phyloP scores from a whole-genome alignment of 2,113 vertebrate species.

The Tetraodon nigroviridis region DNA sequence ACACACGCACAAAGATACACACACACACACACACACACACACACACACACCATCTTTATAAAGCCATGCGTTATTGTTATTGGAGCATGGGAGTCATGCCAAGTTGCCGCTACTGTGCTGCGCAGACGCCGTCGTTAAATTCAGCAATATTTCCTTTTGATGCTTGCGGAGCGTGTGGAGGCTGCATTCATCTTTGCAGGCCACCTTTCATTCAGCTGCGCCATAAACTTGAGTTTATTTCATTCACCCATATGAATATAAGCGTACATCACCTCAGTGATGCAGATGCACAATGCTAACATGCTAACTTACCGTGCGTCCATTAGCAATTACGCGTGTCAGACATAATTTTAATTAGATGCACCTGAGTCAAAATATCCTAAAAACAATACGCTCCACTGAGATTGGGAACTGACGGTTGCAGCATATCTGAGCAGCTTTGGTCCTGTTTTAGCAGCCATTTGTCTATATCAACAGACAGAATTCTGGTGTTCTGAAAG shows the following conservation, averaged over 20 bases:
- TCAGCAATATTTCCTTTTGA: conserved; percentile 73
- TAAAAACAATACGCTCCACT: conserved; percentile 27
- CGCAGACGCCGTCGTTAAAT: conserved; percentile 73
- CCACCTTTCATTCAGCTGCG: conserved; percentile 62
- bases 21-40: conserved; percentile 12
- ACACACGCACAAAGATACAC: conserved; percentile 5
- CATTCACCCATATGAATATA: conserved; percentile 35
- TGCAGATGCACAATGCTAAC: conserved; percentile 49
- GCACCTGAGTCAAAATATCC: conserved; percentile 5
- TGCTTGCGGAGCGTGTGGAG: conserved; percentile 52
- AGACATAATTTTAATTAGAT: conserved; percentile 31
- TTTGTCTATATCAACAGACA: conserved; percentile 14
- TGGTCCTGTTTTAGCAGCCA: conserved; percentile 21
- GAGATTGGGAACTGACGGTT: conserved; percentile 5
- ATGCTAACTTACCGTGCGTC: conserved; percentile 47
- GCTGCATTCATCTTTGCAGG: conserved; percentile 55
- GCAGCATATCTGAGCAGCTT: conserved; percentile 1
- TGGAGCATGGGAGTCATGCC: conserved; percentile 59
- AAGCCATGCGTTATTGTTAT: conserved; percentile 74
- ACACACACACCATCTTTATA: conserved; percentile 41
- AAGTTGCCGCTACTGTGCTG: conserved; percentile 50
- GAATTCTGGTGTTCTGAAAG: background rate
- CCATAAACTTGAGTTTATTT: conserved; percentile 61
- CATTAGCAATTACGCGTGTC: conserved; percentile 34
- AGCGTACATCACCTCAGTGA: conserved; percentile 53